These are phyloP conservation scores for Hemibagrus wyckioides DNA, from an alignment of 2,113 vertebrate genomes.

Conservation along the genomic window DNA sequence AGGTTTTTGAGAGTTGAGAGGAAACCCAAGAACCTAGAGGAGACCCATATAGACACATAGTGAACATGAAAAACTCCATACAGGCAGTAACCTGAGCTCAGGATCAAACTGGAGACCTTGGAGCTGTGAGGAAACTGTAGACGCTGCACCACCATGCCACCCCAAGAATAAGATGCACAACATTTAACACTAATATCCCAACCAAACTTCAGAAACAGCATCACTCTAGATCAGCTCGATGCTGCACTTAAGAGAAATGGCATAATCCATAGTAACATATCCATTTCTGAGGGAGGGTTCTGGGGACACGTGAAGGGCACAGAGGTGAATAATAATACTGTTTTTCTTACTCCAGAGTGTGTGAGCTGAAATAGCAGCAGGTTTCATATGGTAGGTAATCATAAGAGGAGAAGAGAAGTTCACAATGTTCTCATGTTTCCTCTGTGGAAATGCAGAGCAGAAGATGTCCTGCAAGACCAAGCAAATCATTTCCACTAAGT, in stretches of 20 bases:
- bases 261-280: not conserved
- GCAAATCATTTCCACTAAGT: not conserved
- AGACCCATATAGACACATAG: not conserved
- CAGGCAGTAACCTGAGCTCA: not conserved
- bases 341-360: not conserved
- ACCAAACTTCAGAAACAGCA: not conserved
- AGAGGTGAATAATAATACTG: not conserved
- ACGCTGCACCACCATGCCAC: not conserved
- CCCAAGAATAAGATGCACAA: not conserved
- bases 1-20: not conserved
- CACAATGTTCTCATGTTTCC: not conserved
- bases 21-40: not conserved
- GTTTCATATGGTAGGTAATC: not conserved
- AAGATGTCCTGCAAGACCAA: slow-evolving; percentile 1
- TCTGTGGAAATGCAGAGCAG: not conserved
- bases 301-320: not conserved
- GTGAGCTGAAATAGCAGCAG: not conserved
- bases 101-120: not conserved
- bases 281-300: not conserved
- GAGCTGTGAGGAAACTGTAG: not conserved
- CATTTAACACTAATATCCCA: not conserved
- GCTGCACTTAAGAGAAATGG: not conserved
- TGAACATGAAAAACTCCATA: not conserved
- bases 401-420: not conserved
- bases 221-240: not conserved